These are phyloP conservation scores for Anas georgica DNA, from an alignment of 2,797 vertebrate species.

Conservation along the genomic window DNA sequence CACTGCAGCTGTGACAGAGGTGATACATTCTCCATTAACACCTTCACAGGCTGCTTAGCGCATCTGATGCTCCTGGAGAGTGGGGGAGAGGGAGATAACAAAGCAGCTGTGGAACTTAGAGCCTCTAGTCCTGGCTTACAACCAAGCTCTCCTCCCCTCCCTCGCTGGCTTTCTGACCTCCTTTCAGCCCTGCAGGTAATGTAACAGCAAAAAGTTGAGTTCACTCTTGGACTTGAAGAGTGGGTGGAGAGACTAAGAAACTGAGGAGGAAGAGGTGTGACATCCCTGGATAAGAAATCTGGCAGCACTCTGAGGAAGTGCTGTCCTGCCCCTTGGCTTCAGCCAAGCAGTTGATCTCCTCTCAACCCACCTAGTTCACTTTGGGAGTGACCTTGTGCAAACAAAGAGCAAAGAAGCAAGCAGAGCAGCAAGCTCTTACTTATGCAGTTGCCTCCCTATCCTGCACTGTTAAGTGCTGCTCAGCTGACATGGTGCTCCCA, in stretches of 20 bases:
- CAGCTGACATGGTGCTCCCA: neutral
- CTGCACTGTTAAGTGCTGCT: neutral
- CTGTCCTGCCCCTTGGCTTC: neutral
- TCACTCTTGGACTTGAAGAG: neutral
- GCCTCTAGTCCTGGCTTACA: neutral
- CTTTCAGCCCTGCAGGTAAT: neutral
- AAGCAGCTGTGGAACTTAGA: neutral
- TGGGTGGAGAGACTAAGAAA: neutral
- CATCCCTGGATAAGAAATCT: neutral
- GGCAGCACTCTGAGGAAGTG: neutral
- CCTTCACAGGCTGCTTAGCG: constrained; percentile 57
- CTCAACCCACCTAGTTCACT: neutral
- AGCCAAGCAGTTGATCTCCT: neutral
- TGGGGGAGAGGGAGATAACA: neutral
- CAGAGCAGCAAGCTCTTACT: neutral
- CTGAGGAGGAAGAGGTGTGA: neutral
- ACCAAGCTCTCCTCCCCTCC: neutral
- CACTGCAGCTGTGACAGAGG: constrained; percentile 29
- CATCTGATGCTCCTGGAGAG: constrained; percentile 5
- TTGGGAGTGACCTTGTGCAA: neutral
- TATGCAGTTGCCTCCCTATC: neutral
- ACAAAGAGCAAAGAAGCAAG: neutral
- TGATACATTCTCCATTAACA: constrained; percentile 44
- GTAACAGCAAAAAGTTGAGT: neutral
- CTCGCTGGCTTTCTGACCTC: neutral